Base-by-base conservation (phyloP, 2,888 invertebrate genomes). In the Galeopsomyia nigrocyanea region DNA sequence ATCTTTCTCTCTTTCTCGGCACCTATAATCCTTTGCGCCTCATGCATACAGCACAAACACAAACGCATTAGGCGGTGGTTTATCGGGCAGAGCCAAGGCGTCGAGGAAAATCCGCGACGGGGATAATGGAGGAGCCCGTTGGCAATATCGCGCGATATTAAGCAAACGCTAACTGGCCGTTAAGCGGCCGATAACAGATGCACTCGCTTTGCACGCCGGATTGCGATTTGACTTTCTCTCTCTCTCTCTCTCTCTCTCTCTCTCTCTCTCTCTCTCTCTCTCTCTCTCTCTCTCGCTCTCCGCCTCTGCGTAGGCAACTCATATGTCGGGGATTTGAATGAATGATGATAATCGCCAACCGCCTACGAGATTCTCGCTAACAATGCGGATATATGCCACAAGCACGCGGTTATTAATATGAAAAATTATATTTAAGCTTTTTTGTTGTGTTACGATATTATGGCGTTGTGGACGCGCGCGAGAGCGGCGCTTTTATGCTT, bases 121-220 rank as follows among this genome's bases (percentile, higher is more conserved):
- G 39, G 39, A 39, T 39, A 39, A 39, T 19, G 46, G 62, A 21
- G 21, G 19, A 10, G n/a, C 16, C 17, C 69, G 53, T 26, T 5
- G 39, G 66, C 65, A 73, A 60, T 55, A 56, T 21, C 46, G 46
- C 64, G 66, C 31, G 61, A 70, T 69, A 66, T 66, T 73, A 68
- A 68, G 73, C 62, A 66, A 22, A 58, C 62, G 47, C 66, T 73
- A 68, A 72, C 73, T 70, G 66, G 53, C 21, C 65, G 66, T 57
- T 69, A 62, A 64, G 62, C 55, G 64, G 14, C 47, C 51, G 71
- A 71, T 72, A 63, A 68, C 60, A 31, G 58, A 51, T 47, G 58
- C 64, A 60, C 64, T 58, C 49, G 60, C 22, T 19, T 26, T 50
- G 47, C 19, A 14, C 49, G 7, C 22, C 3, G 67, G 67, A 72